A percentile compares a stretch with the other conserved stretches of the same genome.
Evolutionary conservation across 2,888 invertebrate species (phyloP).

Genomic region (Branchellion lobata): DNA sequence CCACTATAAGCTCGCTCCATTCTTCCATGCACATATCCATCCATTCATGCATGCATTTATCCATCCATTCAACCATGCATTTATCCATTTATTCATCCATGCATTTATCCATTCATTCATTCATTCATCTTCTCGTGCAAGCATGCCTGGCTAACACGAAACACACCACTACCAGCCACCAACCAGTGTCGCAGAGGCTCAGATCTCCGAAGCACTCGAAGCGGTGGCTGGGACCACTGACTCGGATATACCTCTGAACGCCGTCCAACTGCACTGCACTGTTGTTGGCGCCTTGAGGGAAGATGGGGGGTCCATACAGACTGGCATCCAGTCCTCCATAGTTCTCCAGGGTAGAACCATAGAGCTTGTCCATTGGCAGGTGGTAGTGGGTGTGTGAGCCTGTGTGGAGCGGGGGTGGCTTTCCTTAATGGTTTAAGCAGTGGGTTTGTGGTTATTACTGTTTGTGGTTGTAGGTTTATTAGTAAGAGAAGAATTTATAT

Average conservation of each 20-base stretch:
- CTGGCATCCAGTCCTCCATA: constrained; percentile 59
- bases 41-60: too few relatives aligned
- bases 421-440: too few relatives aligned
- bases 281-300: constrained; percentile 55
- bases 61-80: too few relatives aligned
- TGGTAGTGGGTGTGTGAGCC: constrained; percentile 54
- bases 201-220: constrained; percentile 60
- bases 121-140: too few relatives aligned
- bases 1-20: too few relatives aligned
- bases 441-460: too few relatives aligned
- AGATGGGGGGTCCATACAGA: constrained; percentile 51
- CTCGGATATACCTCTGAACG: constrained; percentile 54
- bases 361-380: constrained; percentile 58
- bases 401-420: neutral
- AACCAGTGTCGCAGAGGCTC: constrained; percentile 56
- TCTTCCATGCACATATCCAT: too few relatives aligned
- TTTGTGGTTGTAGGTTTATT: neutral
- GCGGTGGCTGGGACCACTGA: constrained; percentile 58
- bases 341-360: constrained; percentile 54
- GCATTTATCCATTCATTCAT: too few relatives aligned
- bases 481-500: neutral
- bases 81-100: too few relatives aligned
- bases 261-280: constrained; percentile 56
- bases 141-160: too few relatives aligned
- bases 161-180: too few relatives aligned